These are phyloP conservation scores for Lamprotornis superbus DNA, from an alignment of 2,113 vertebrate species.

Conservation along the genomic window DNA sequence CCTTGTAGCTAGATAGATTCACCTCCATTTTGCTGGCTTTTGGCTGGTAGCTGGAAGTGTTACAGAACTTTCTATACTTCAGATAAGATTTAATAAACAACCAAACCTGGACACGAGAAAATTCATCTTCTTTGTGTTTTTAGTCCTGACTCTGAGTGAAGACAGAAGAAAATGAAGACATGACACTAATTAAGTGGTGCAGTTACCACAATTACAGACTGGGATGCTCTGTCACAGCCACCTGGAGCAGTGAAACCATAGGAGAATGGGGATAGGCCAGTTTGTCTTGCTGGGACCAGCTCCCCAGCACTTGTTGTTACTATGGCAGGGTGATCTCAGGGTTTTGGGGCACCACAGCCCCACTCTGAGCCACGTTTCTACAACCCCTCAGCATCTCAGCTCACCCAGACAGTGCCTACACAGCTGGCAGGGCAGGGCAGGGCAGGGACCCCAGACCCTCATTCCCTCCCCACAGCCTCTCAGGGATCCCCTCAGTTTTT, in stretches of 20 bases:
- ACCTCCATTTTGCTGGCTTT: too few relatives aligned
- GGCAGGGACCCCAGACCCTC: background rate
- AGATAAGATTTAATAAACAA: too few relatives aligned
- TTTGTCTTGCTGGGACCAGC: too few relatives aligned
- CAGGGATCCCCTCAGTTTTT: background rate
- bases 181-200: too few relatives aligned
- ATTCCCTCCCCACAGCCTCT: background rate
- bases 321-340: fast-evolving
- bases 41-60: too few relatives aligned
- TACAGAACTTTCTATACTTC: too few relatives aligned
- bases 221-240: background rate
- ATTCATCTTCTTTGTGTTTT: too few relatives aligned
- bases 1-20: too few relatives aligned
- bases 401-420: background rate
- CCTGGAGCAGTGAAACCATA: fast-evolving
- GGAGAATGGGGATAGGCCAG: background rate
- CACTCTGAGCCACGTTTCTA: background rate
- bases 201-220: background rate
- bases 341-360: fast-evolving
- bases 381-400: background rate
- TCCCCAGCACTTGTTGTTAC: fast-evolving
- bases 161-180: too few relatives aligned
- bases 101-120: too few relatives aligned
- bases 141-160: too few relatives aligned
- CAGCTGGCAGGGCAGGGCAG: background rate